Evolutionary conservation across 2,113 vertebrate species (phyloP), one percentile per base, ranked within the genome.

Genomic region (Electrona antarctica): DNA sequence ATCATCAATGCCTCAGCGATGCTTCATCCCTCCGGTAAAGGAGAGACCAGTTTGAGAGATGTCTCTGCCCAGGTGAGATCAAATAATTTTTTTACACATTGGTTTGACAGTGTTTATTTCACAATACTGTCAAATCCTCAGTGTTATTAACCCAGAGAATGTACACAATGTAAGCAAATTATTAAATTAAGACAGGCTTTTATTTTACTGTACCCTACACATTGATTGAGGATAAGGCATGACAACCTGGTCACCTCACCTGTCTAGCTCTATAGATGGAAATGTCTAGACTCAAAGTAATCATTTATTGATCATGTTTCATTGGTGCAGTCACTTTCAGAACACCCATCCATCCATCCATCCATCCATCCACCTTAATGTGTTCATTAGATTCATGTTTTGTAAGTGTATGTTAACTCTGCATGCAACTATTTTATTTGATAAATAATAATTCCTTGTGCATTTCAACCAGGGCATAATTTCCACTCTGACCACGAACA

Each of bases 1-100:
- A 60, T 93, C 0, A 71, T 93, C 14, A 93, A 93, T 75, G 85
- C 76, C 3, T 74, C 93, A 1, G 93, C 91, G 7, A 79, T 93
- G 84, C 88, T 94, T 68, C 93, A 91, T 3, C 92, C 92, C 0
- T 88, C 91, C 0, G 91, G 91, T 0, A 93, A 87, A 74, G 93
- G 93, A 57, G 93, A 94, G 74, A 93, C 90, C 1, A 91, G 92
- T 41, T 84, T 93, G 56, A 83, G 86, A 11, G 92, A 92, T 5
- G 86, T 93, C 11, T 85, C 88, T 13, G 87, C 90, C 21, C 78
- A 92, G 84, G 91, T 93, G 58, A 47, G 29, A 6, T 28, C 41
- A 15, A 8, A 21, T 21, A 1, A 21, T 47, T 45, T 33, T 54
- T 8, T 8, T 12, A 67, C 47, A 7, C 48, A 10, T 49, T 49